phyloP scores from a whole-genome alignment of 1,140 invertebrate genomes.

The Paraescarpia echinospica region DNA sequence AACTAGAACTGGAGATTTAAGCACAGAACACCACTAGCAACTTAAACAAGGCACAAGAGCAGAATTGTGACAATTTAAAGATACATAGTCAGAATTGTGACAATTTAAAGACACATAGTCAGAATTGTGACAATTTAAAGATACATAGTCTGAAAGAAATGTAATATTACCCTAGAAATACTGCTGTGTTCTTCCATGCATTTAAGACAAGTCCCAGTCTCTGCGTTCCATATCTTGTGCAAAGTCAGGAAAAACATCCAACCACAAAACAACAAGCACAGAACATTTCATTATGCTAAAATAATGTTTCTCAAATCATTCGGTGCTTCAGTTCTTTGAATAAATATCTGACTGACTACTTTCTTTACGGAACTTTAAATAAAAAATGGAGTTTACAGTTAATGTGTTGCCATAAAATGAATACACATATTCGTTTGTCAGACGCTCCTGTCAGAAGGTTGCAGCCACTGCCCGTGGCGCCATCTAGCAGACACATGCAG shows the following conservation, averaged over 20 bases:
- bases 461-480: not conserved
- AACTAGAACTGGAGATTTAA: not conserved
- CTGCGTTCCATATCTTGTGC: constrained; percentile 40
- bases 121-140: not conserved
- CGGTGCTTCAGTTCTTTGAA: not conserved
- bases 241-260: not conserved
- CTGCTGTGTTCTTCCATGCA: constrained; percentile 37
- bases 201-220: constrained; percentile 38
- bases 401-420: not conserved
- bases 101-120: not conserved
- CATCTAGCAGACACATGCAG: constrained; percentile 38
- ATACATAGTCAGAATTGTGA: not conserved
- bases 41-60: not conserved
- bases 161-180: constrained; percentile 37
- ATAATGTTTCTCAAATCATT: not conserved
- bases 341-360: not conserved
- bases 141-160: not conserved
- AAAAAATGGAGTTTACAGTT: not conserved
- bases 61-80: not conserved
- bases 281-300: too few relatives aligned
- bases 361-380: not conserved
- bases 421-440: constrained; percentile 45
- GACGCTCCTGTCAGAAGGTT: constrained; percentile 44
- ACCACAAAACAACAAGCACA: not conserved
- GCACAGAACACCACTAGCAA: not conserved